Evolutionary conservation across 2,113 vertebrate genomes (phyloP), one percentile per base, ranked within the genome.

Genomic region (Dissostichus mawsoni): DNA sequence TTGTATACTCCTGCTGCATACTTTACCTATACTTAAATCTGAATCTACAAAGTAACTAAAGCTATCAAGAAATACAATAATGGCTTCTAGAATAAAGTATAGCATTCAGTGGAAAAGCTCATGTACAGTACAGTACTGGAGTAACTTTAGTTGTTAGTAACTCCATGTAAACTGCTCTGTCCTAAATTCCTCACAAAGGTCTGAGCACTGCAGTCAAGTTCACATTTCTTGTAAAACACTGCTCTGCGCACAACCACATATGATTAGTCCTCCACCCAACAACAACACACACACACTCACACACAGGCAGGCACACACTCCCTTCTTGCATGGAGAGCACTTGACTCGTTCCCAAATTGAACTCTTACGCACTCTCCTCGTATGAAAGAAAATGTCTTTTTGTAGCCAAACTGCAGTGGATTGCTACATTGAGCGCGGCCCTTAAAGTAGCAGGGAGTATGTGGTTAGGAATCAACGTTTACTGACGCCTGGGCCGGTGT

Each of bases 281-380:
- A 63, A 8, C 36, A 41, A 74, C 36, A 41, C 36, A 41, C 36
- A 41, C 69, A 69, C 70, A 79, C 78, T 56, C 65, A 69, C 73
- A 74, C 83, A 74, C 77, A 74, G 56, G 62, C 67, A 67, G 63
- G 67, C 75, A 74, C 74, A 67, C 68, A 66, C 85, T 67, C 65
- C 41, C 79, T 87, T 53, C 74, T 90, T 67, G 10, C 73, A 83
- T 91, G 90, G 74, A 94, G 93, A 83, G 92, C 90, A 87, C 93
- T 95, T 89, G 90, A 92, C 91, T 92, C 77, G 18, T 78, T 83
- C 66, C 87, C 90, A 90, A 80, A 90, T 79, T 87, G 87, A 91
- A 87, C 87, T 92, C 89, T 83, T 65, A 62, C 23, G 82, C 76
- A 65, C 86, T 87, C 71, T 80, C 64, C 84, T 71, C 84, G 79